Conservation (phyloP, 2,888 invertebrate species). For the Scrobipalpa atriplicella region DNA sequence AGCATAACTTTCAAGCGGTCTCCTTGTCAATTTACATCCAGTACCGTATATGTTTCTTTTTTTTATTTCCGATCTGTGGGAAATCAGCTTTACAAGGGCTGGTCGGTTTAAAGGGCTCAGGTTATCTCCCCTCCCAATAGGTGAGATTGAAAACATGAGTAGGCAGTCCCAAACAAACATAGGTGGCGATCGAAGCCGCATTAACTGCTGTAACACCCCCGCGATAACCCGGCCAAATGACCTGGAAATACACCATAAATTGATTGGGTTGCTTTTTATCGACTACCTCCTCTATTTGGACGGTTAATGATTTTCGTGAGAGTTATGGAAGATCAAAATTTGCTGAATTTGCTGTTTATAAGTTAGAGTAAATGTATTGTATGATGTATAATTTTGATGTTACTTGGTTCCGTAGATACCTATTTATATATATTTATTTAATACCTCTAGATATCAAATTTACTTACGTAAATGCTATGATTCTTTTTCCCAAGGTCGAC, state of each 20-base stretch:
- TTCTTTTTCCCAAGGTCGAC: no score
- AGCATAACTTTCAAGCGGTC: no score
- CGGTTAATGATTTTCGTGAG: neutral
- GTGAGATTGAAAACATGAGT: slow-evolving; percentile 55
- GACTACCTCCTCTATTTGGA: slow-evolving; percentile 13
- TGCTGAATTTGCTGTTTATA: neutral
- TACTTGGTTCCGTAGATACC: no score
- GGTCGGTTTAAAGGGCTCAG: neutral
- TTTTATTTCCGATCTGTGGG: neutral
- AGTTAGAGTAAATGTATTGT: no score
- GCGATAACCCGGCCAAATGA: slow-evolving; percentile 39
- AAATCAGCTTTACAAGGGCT: neutral
- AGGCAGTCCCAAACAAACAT: slow-evolving; percentile 54
- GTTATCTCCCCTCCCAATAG: slow-evolving; percentile 20
- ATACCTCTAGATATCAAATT: no score
- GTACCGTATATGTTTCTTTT: no score
- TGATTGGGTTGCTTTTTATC: slow-evolving; percentile 34
- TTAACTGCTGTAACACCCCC: slow-evolving; percentile 29
- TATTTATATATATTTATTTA: no score
- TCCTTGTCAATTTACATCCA: no score
- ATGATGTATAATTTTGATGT: no score
- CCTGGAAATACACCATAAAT: slow-evolving; percentile 41
- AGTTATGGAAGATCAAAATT: neutral
- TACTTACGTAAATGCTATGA: no score
- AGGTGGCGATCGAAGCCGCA: slow-evolving; percentile 48